Conservation (phyloP, 2,797 vertebrate genomes). For the Remorina albescens region DNA sequence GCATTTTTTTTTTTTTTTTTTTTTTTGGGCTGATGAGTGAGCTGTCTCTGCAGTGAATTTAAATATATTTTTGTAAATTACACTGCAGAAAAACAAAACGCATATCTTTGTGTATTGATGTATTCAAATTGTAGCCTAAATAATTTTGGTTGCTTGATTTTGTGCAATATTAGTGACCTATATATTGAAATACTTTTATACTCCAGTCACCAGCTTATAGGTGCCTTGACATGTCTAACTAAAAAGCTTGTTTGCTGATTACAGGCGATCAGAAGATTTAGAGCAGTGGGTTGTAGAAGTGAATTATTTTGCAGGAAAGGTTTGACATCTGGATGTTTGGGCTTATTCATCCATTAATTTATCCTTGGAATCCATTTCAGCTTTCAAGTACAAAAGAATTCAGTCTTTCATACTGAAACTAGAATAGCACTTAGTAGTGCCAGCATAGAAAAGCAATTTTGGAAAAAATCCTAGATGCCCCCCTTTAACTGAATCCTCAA, state of each 20-base stretch:
- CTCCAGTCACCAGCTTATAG: neutral
- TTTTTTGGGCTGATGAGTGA: neutral
- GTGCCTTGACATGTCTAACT: too few species aligned
- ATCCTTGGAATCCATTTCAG: neutral
- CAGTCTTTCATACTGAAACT: neutral
- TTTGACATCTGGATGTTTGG: slow-evolving; percentile 6
- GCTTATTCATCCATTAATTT: neutral
- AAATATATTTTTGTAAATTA: neutral
- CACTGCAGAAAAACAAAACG: neutral
- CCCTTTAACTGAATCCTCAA: neutral
- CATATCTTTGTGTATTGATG: neutral
- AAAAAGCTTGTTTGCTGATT: neutral
- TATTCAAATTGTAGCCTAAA: neutral
- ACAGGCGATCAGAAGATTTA: neutral
- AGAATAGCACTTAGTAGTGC: too few species aligned
- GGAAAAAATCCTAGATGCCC: too few species aligned
- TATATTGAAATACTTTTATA: neutral
- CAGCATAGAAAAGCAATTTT: neutral
- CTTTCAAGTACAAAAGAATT: neutral
- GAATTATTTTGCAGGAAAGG: neutral
- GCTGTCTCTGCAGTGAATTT: neutral
- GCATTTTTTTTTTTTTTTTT: neutral
- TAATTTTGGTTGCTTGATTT: slow-evolving; percentile 1
- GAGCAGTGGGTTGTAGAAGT: neutral
- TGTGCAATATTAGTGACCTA: neutral